A percentile compares a stretch with the other conserved stretches of the same genome.
Conservation (phyloP, 2,888 invertebrate genomes). For the Physocephala rufipes region DNA sequence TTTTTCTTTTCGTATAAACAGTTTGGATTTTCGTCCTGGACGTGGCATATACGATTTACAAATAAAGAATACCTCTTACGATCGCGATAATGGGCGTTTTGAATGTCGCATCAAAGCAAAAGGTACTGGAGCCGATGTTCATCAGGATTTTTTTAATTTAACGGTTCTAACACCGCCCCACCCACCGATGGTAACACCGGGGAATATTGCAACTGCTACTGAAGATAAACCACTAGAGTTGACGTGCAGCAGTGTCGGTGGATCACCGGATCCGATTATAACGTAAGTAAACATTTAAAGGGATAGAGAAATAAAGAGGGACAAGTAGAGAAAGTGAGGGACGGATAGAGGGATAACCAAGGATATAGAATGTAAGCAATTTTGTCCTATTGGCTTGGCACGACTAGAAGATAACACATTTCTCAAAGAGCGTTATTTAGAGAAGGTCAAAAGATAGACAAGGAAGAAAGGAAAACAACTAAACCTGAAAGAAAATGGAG, state of each 20-base stretch:
- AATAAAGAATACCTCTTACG: constrained; percentile 89
- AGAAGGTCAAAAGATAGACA: no score
- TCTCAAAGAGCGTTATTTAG: no score
- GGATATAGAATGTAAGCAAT: no score
- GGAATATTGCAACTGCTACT: constrained; percentile 79
- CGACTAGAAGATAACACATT: no score
- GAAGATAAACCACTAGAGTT: constrained; percentile 82
- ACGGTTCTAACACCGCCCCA: constrained; percentile 88
- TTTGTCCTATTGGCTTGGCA: no score
- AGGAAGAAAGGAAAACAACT: no score
- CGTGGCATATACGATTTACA: constrained; percentile 88
- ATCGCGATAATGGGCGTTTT: constrained; percentile 89
- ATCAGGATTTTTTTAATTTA: constrained; percentile 83
- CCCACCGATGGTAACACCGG: constrained; percentile 80
- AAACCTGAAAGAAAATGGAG: background rate
- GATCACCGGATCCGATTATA: constrained; percentile 89
- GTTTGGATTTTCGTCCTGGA: constrained; percentile 80
- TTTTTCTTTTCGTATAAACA: constrained; percentile 60
- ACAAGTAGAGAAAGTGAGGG: background rate
- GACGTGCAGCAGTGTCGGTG: constrained; percentile 84
- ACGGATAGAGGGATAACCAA: background rate
- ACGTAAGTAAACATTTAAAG: constrained; percentile 71
- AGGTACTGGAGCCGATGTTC: constrained; percentile 83
- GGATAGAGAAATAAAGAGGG: constrained; percentile 1
- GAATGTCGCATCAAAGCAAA: constrained; percentile 88